A percentile compares a stretch with the other conserved stretches of the same genome.
phyloP scores from a whole-genome alignment of 2,888 invertebrate genomes.

The Apotomis capreana region DNA sequence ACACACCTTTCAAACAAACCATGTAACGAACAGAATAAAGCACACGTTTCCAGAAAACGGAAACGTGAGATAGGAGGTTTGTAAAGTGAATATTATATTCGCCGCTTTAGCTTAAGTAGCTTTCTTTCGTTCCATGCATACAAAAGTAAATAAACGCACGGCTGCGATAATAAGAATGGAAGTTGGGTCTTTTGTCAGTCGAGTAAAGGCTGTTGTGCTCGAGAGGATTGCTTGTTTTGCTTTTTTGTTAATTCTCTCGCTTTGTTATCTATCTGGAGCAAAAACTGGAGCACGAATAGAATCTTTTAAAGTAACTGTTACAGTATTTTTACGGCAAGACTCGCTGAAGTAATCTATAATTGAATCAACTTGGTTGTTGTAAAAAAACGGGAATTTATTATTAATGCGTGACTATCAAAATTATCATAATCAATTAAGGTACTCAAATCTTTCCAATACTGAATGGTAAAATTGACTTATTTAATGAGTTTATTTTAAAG shows the following conservation, averaged over 20 bases:
- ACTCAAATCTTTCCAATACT: no score
- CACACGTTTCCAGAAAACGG: background rate
- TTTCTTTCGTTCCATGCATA: slow-evolving; percentile 48
- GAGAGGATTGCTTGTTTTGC: slow-evolving; percentile 30
- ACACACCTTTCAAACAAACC: background rate
- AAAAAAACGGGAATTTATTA: no score
- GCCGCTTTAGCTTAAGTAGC: slow-evolving; percentile 57
- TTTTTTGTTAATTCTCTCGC: slow-evolving; percentile 18
- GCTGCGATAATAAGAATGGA: slow-evolving; percentile 39
- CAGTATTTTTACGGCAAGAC: no score
- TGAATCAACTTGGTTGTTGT: background rate
- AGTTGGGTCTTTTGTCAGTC: slow-evolving; percentile 37
- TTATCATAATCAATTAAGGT: no score
- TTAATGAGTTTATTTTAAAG: no score
- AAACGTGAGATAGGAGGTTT: background rate
- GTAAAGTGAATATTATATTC: slow-evolving; percentile 47
- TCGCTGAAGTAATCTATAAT: no score
- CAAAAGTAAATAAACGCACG: slow-evolving; percentile 38
- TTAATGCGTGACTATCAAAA: no score
- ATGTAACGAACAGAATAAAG: background rate
- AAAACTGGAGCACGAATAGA: slow-evolving; percentile 10
- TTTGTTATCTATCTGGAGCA: slow-evolving; percentile 14
- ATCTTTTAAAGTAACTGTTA: slow-evolving; percentile 2
- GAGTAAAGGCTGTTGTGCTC: slow-evolving; percentile 30
- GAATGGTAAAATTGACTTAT: no score